These are phyloP conservation scores for Onychomys arenicola DNA, from an alignment of 2,797 vertebrate genomes.

Conservation along the genomic window DNA sequence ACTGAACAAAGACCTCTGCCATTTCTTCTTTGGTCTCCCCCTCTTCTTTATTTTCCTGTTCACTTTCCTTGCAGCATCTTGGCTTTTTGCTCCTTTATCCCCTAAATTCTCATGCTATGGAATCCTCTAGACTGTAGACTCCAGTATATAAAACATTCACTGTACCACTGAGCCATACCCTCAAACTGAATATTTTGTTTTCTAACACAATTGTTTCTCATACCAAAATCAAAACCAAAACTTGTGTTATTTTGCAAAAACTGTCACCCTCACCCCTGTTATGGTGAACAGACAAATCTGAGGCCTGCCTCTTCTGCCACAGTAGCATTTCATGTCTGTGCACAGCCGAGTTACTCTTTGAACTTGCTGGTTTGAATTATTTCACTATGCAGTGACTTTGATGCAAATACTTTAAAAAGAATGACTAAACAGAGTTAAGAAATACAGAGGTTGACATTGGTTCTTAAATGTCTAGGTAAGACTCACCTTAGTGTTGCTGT, in stretches of 20 bases:
- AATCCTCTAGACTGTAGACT: not conserved
- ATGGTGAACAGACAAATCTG: not conserved
- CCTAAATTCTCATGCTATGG: not conserved
- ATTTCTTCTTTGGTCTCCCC: not conserved
- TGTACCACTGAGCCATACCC: not conserved
- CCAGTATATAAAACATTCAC: not conserved
- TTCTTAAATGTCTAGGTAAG: not conserved
- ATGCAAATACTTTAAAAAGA: conserved; percentile 17
- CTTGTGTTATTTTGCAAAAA: not conserved
- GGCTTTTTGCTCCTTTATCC: not conserved
- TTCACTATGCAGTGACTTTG: not conserved
- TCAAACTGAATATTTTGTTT: not conserved
- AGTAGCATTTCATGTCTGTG: not conserved
- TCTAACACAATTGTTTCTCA: not conserved
- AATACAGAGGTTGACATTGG: not conserved
- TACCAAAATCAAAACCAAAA: not conserved
- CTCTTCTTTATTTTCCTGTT: not conserved
- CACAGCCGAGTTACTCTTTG: not conserved
- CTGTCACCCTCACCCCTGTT: not conserved
- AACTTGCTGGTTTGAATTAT: not conserved
- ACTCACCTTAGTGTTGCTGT: not conserved
- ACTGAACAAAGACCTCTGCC: not conserved
- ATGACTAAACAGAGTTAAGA: not conserved
- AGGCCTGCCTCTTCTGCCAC: not conserved
- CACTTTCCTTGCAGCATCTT: not conserved